A percentile compares a stretch with the other conserved stretches of the same genome.
Evolutionary conservation across 2,888 invertebrate genomes (phyloP).

Genomic region (Papilio gigon): DNA sequence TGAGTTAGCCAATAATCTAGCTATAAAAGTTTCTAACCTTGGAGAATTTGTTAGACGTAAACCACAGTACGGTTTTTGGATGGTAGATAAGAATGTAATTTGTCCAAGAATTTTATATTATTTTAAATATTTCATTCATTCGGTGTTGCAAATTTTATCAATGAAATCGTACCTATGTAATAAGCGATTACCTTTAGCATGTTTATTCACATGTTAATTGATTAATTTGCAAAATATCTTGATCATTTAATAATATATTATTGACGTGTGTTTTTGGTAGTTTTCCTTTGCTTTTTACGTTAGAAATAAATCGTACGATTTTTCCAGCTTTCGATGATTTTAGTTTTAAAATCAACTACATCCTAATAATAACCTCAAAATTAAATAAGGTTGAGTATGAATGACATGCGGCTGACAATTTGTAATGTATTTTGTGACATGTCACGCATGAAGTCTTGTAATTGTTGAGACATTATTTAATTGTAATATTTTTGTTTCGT

Average conservation of each 20-base stretch:
- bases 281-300: neutral
- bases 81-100: no score
- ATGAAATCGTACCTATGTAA: constrained; percentile 4
- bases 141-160: neutral
- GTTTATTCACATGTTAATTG: constrained; percentile 17
- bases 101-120: neutral
- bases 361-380: neutral
- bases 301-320: neutral
- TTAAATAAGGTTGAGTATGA: neutral
- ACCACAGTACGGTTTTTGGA: no score
- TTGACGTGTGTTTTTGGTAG: neutral
- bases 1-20: no score
- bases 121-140: constrained; percentile 9
- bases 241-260: neutral
- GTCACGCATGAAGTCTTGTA: neutral
- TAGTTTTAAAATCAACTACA: neutral
- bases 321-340: neutral
- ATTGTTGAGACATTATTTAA: neutral
- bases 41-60: no score
- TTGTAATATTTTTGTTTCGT: neutral
- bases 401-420: neutral
- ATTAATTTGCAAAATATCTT: neutral
- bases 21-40: no score
- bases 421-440: constrained; percentile 3
- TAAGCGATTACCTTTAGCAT: neutral